phyloP scores from a whole-genome alignment of 37 sponge, comb jelly and placozoan species.

The Ianthella basta region DNA sequence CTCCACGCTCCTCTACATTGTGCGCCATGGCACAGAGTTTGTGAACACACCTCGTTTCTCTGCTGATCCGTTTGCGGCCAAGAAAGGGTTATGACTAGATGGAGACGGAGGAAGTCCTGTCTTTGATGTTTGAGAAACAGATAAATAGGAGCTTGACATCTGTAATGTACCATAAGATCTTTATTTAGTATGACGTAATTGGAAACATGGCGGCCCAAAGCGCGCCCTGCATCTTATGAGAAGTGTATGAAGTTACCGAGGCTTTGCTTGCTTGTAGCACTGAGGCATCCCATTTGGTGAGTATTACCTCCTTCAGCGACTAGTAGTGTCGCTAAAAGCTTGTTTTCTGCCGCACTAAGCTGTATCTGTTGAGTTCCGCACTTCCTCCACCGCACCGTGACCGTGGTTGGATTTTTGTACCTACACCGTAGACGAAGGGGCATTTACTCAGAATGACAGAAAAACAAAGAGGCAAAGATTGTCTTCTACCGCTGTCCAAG shows the following conservation, averaged over 20 bases:
- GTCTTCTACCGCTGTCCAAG: background rate
- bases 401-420: background rate
- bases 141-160: background rate
- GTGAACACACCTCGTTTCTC: constrained; percentile 68
- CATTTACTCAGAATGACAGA: too few relatives aligned
- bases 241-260: too few relatives aligned
- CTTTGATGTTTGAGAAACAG: background rate
- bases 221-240: too few relatives aligned
- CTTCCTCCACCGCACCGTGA: background rate
- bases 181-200: background rate
- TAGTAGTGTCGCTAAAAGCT: too few relatives aligned
- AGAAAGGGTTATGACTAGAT: constrained; percentile 30
- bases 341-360: too few relatives aligned
- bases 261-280: too few relatives aligned
- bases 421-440: background rate
- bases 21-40: constrained; percentile 73
- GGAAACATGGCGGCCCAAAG: background rate
- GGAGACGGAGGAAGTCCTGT: background rate
- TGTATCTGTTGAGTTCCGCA: background rate
- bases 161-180: constrained; percentile 5
- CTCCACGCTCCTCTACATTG: constrained; percentile 50
- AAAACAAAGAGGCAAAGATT: background rate
- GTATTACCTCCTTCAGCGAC: too few relatives aligned
- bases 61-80: background rate
- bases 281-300: too few relatives aligned